A percentile compares a stretch with the other conserved stretches of the same genome.
Evolutionary conservation across 2,113 vertebrate genomes (phyloP).

Genomic region (Nibea coibor): DNA sequence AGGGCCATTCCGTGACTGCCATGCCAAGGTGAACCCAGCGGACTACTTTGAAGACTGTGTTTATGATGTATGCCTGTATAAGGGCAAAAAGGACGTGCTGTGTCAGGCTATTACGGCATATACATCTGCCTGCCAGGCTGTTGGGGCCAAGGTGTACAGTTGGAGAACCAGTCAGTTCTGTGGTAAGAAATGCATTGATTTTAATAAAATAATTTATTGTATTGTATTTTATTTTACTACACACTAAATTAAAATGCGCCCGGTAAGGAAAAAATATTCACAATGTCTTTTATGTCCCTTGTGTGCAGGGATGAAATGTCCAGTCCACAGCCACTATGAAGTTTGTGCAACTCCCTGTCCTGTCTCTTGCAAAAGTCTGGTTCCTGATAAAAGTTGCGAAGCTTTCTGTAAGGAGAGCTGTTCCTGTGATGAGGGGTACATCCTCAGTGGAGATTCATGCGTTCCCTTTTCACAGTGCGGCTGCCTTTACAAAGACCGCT

Average conservation of each 20-base stretch:
- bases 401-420: conserved; percentile 79
- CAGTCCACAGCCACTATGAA: conserved; percentile 82
- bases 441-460: conserved; percentile 78
- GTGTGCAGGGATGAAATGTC: conserved; percentile 74
- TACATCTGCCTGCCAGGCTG: conserved; percentile 75
- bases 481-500: conserved; percentile 68
- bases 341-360: conserved; percentile 77
- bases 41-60: conserved; percentile 77
- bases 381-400: conserved; percentile 63
- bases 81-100: conserved; percentile 71
- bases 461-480: conserved; percentile 76
- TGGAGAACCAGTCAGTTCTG: conserved; percentile 81
- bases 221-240: neutral
- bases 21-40: conserved; percentile 65
- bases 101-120: conserved; percentile 79
- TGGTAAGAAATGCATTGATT: conserved; percentile 68
- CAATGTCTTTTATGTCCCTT: conserved; percentile 13
- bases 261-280: neutral
- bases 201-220: neutral
- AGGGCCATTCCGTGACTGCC: conserved; percentile 81
- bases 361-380: conserved; percentile 74
- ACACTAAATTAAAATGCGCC: conserved; percentile 7
- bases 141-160: conserved; percentile 65
- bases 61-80: conserved; percentile 80
- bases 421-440: conserved; percentile 78